A percentile compares a stretch with the other conserved stretches of the same genome.
Conservation (phyloP, 2,888 invertebrate genomes). For the Scaptomyza cyrtandrae region DNA sequence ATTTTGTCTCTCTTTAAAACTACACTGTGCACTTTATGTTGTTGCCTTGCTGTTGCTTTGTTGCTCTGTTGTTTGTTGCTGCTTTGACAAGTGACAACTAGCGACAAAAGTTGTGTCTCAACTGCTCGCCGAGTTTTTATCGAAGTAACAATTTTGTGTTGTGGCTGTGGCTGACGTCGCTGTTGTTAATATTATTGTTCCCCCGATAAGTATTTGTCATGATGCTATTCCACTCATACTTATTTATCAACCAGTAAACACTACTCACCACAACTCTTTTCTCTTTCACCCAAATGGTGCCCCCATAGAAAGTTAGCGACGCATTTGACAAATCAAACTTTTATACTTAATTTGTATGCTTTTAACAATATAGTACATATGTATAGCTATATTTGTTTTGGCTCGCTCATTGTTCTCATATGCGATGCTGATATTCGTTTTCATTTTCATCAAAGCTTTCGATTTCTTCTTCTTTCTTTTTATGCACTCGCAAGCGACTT, state of each 20-base stretch:
- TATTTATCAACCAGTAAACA: constrained; percentile 51
- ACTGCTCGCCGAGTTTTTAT: constrained; percentile 22
- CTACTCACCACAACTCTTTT: constrained; percentile 29
- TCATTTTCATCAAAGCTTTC: constrained; percentile 50
- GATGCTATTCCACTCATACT: constrained; percentile 20
- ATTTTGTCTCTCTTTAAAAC: constrained; percentile 44
- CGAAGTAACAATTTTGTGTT: constrained; percentile 19
- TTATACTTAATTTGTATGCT: constrained; percentile 41
- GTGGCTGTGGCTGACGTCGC: background rate
- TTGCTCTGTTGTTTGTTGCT: constrained; percentile 10
- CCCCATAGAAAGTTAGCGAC: constrained; percentile 46
- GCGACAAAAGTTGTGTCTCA: constrained; percentile 26
- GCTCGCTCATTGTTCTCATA: constrained; percentile 25
- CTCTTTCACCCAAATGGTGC: constrained; percentile 10
- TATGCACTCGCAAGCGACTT: constrained; percentile 19
- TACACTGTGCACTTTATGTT: constrained; percentile 12
- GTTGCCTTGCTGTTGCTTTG: constrained; percentile 3
- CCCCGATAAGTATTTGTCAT: constrained; percentile 21
- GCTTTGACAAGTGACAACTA: constrained; percentile 18
- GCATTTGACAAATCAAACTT: constrained; percentile 49
- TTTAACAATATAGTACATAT: constrained; percentile 5
- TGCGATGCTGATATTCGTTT: constrained; percentile 9
- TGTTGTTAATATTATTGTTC: constrained; percentile 16
- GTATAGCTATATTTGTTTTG: constrained; percentile 11
- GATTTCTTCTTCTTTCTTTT: constrained; percentile 56